Evolutionary conservation across 64 coral and sea anemone genomes (phyloP), one percentile per base, ranked within the genome.

Genomic region (Platygyra sinensis): DNA sequence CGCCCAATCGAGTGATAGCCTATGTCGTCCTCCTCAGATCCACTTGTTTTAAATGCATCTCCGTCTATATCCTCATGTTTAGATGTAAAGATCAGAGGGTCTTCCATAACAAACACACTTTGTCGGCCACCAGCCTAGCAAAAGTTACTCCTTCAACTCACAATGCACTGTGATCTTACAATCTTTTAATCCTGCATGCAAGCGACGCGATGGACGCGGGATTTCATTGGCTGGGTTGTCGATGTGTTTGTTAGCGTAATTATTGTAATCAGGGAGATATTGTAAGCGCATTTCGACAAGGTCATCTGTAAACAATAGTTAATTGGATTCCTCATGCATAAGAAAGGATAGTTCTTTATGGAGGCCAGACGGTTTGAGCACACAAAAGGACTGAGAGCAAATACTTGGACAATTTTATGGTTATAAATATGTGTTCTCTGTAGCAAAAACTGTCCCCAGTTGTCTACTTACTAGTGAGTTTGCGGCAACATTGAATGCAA

Each of bases 1-100:
- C 74, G 59, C 51, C 82, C 83, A 19, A 92, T 33, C 8, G 90
- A 92, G 9, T 91, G 89, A 36, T 91, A 91, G 0, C 74, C 90
- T 18, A 92, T 79, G 27, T 92, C 90, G 24, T 92, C 90, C 17
- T 92, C 83, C 2, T 63, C 60, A 15, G 63, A 85, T 27, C 62
- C 81, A 18, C 81, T 85, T 17, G 18, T 31, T 85, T 72, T 85
- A 19, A 83, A 83, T n/a, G 60, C 61, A 64, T 64, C 80, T 50
- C 4, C 0, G 7, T 85, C 62, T 14, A 24, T 0, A 16, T 71
- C 81, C 10, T 85, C 81, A 22, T 71, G 62, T 71, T 72, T 72
- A 7, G 62, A 5, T 5, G 65, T 24, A 64, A 85, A 27, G 10
- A 20, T 63, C 12, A 85, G 33, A 16, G 32, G 36, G 63, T 51